These are phyloP conservation scores for Manis javanica DNA, from an alignment of 2,797 vertebrate species.

Conservation along the genomic window DNA sequence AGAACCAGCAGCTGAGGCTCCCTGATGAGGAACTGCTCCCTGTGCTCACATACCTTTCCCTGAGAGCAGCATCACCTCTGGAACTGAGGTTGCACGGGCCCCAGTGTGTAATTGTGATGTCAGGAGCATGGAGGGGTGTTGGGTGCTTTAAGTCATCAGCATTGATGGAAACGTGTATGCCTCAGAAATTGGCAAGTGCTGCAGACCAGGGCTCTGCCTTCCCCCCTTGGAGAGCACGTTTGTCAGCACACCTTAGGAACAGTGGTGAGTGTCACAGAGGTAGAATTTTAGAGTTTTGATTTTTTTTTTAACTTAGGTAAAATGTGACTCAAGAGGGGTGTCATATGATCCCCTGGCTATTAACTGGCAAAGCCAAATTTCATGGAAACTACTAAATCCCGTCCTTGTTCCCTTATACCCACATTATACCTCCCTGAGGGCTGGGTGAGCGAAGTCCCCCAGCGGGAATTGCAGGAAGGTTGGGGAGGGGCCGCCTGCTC, in stretches of 20 bases:
- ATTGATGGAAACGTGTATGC: neutral
- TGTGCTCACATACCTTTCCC: fast-evolving
- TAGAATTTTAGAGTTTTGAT: neutral
- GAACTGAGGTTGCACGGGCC: fast-evolving
- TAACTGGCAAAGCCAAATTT: neutral
- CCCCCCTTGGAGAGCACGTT: neutral
- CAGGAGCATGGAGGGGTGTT: fast-evolving
- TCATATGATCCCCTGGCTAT: neutral
- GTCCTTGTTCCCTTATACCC: neutral
- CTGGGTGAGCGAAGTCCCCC: neutral
- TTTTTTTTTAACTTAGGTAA: neutral
- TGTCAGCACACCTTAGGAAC: neutral
- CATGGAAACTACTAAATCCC: neutral
- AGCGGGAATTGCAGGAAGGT: neutral
- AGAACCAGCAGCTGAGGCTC: neutral
- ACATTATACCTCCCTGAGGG: neutral
- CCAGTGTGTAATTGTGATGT: neutral
- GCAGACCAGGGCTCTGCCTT: neutral
- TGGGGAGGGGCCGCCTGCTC: neutral
- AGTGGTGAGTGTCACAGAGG: neutral
- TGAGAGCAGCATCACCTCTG: fast-evolving
- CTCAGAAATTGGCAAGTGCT: neutral
- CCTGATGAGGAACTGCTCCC: neutral
- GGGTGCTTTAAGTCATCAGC: fast-evolving
- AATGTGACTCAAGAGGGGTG: neutral